Percentiles rank a stretch among this genome's conserved stretches.
These are phyloP conservation scores for Parasteatoda tepidariorum DNA, from an alignment of 1,140 invertebrate species.

Conservation along the genomic window DNA sequence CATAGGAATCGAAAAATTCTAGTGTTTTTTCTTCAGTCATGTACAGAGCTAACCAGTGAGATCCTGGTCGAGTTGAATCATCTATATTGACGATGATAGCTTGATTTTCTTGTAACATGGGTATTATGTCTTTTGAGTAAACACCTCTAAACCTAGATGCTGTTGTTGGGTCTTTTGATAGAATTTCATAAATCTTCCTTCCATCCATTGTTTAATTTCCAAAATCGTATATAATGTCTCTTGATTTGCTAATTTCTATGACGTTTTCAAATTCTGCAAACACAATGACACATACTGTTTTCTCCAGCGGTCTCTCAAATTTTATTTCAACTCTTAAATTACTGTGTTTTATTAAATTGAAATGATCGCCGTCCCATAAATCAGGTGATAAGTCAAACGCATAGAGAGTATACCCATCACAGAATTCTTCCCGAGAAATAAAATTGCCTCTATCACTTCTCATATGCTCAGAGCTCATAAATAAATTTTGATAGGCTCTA, in stretches of 20 bases:
- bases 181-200: too few species aligned
- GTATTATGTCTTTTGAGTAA: not conserved
- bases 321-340: slow-evolving; percentile 3
- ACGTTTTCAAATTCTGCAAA: not conserved
- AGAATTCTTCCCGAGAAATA: not conserved
- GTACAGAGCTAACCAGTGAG: not conserved
- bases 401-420: too few species aligned
- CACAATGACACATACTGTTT: not conserved
- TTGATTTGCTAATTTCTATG: not conserved
- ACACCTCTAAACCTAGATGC: not conserved
- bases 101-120: not conserved
- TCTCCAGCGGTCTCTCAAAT: not conserved
- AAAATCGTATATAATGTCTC: not conserved
- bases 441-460: not conserved
- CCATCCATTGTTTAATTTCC: not conserved
- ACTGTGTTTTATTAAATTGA: not conserved
- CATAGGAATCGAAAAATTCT: not conserved
- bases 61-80: not conserved
- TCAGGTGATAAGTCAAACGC: slow-evolving; percentile 5
- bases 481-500: slow-evolving; percentile 1
- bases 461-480: not conserved
- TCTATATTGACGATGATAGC: not conserved
- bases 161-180: not conserved
- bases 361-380: not conserved
- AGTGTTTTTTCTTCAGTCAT: not conserved